These are phyloP conservation scores for Periophthalmus magnuspinnatus DNA, from an alignment of 2,797 vertebrate genomes.

Conservation along the genomic window DNA sequence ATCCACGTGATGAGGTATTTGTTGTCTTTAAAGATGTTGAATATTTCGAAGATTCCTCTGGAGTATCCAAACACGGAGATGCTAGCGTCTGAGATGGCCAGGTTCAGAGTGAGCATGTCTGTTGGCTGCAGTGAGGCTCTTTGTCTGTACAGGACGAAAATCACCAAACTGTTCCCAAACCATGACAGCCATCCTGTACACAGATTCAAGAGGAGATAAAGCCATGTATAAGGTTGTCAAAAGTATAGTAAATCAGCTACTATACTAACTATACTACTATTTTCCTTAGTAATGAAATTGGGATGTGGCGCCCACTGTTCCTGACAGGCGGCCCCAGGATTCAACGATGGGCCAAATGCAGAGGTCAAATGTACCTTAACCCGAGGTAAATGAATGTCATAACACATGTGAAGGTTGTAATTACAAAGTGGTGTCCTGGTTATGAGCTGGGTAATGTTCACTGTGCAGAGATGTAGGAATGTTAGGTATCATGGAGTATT, in stretches of 20 bases:
- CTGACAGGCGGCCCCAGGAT: too few relatives aligned
- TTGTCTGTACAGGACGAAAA: slow-evolving; percentile 86
- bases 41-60: slow-evolving; percentile 86
- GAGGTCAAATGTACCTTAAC: too few relatives aligned
- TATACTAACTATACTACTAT: too few relatives aligned
- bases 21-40: slow-evolving; percentile 86
- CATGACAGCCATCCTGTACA: slow-evolving; percentile 85
- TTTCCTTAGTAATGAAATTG: too few relatives aligned
- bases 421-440: too few relatives aligned
- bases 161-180: slow-evolving; percentile 88
- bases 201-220: background rate
- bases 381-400: too few relatives aligned
- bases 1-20: slow-evolving; percentile 85
- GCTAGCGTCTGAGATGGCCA: slow-evolving; percentile 85
- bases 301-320: too few relatives aligned
- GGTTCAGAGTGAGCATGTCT: slow-evolving; percentile 86
- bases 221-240: background rate
- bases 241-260: too few relatives aligned
- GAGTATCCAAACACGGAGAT: slow-evolving; percentile 88
- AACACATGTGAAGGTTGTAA: too few relatives aligned
- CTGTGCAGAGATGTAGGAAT: too few relatives aligned
- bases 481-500: background rate
- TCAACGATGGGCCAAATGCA: too few relatives aligned
- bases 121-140: slow-evolving; percentile 81
- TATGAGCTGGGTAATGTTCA: too few relatives aligned